Base-by-base conservation (phyloP, 2,888 invertebrate species). In the Amblyteles armatorius region DNA sequence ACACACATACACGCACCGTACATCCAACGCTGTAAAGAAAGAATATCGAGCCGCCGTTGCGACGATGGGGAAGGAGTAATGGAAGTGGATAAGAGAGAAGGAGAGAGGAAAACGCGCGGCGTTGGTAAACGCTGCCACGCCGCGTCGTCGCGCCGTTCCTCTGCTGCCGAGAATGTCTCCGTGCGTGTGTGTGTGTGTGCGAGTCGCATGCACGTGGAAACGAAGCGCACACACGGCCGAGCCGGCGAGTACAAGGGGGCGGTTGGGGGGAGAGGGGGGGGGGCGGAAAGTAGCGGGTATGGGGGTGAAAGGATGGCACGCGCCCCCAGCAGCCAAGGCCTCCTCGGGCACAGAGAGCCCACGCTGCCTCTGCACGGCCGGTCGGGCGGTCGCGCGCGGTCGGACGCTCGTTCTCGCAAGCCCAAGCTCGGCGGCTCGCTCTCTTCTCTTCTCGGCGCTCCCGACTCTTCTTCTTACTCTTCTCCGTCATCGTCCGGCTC, bases 261-360 rank as follows among this genome's bases (percentile, higher is more conserved):
- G 81, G 74, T 36, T 55, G 11, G 11, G 40, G 40, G 40, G 40
- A 11, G 9, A 11, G 11, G 40, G 40, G 40, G 9, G 40, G 11
- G 40, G 40, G 40, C 9, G 40, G 63, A 44, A 60, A 68, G 72
- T 40, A 67, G 80, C 29, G 63, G 81, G 69, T 65, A 84, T 55
- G 82, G 80, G 87, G 88, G 84, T 83, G 76, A 80, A 88, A 88
- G 83, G 86, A 87, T 82, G 88, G 87, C 88, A 88, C 88, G 87
- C 88, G 88, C 85, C 87, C 79, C 57, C 63, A 60, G 76, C 83
- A 83, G 86, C 87, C 83, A 86, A 88, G 88, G 86, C 86, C 86
- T 88, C 83, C 85, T 74, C 83, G 63, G 29, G 63, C 73, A 40
- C 65, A 72, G 52, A 82, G 78, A 79, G 82, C 79, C 79, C 85